These are phyloP conservation scores for Ophraella communa DNA, from an alignment of 2,888 invertebrate genomes.

Conservation along the genomic window DNA sequence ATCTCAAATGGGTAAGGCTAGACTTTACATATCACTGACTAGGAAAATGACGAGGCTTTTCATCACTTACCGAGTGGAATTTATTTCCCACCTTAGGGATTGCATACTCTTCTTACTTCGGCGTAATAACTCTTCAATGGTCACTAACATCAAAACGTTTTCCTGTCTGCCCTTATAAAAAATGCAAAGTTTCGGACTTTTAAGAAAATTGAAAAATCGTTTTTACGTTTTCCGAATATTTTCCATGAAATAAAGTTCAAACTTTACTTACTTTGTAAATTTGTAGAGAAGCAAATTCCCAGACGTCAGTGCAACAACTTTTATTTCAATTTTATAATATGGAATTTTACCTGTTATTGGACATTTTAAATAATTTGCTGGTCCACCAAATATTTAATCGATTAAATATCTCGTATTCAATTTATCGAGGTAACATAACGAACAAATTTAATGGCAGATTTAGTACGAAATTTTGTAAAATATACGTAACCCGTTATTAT, in stretches of 20 bases:
- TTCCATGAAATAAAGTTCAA: not conserved
- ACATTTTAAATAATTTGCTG: no score
- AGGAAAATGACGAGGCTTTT: slow-evolving; percentile 13
- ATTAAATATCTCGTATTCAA: no score
- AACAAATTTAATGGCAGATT: no score
- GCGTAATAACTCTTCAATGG: slow-evolving; percentile 25
- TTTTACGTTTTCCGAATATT: not conserved
- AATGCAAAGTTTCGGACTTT: slow-evolving; percentile 20
- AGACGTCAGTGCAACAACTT: no score
- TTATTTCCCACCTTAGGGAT: slow-evolving; percentile 22
- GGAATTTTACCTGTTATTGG: no score
- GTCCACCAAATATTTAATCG: no score
- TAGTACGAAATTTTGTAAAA: no score
- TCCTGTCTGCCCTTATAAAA: slow-evolving; percentile 24
- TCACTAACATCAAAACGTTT: slow-evolving; percentile 27
- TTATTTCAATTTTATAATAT: no score
- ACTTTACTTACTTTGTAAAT: not conserved
- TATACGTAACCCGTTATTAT: no score
- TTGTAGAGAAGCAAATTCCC: no score
- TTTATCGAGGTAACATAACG: no score
- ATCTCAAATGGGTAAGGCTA: slow-evolving; percentile 17
- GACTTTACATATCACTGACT: slow-evolving; percentile 14
- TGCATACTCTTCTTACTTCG: slow-evolving; percentile 20
- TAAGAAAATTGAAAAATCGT: slow-evolving; percentile 23
- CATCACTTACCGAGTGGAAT: slow-evolving; percentile 22